Percentiles rank a stretch among this genome's conserved stretches.
These are phyloP conservation scores for Austrofundulus limnaeus DNA, from an alignment of 2,113 vertebrate genomes.

Conservation along the genomic window DNA sequence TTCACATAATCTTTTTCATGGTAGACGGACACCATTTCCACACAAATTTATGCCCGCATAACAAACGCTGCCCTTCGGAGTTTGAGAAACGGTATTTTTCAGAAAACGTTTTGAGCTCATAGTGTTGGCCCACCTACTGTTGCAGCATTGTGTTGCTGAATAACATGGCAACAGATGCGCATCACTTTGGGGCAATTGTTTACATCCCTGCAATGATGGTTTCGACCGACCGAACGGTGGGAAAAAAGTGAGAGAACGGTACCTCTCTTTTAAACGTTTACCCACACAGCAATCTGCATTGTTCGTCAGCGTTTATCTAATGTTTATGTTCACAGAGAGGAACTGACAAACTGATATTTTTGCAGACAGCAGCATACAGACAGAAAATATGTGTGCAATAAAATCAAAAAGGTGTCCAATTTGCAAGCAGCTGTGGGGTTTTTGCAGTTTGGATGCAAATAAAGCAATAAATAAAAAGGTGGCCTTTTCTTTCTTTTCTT, in stretches of 20 bases:
- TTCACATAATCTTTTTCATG: constrained; percentile 45
- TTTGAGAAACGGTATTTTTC: constrained; percentile 29
- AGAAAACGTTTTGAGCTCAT: constrained; percentile 42
- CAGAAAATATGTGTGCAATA: constrained; percentile 19
- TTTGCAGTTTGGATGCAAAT: constrained; percentile 5
- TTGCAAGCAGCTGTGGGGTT: constrained; percentile 5
- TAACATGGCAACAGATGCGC: constrained; percentile 14
- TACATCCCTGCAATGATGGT: constrained; percentile 24
- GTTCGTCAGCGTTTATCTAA: constrained; percentile 14
- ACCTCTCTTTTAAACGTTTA: constrained; percentile 9
- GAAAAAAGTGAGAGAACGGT: constrained; percentile 24
- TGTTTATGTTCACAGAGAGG: constrained; percentile 6
- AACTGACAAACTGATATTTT: constrained; percentile 8
- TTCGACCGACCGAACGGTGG: constrained; percentile 15
- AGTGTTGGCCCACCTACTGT: constrained; percentile 14
- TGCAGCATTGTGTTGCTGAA: constrained; percentile 18
- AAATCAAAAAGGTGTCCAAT: constrained; percentile 14
- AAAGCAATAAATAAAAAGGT: not conserved
- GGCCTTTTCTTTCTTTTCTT: not conserved
- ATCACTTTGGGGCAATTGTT: constrained; percentile 37
- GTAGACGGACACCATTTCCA: constrained; percentile 42
- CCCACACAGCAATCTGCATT: constrained; percentile 8
- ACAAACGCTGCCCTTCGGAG: constrained; percentile 53
- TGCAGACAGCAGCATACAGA: constrained; percentile 24
- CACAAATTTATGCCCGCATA: constrained; percentile 43